A percentile compares a stretch with the other conserved stretches of the same genome.
Evolutionary conservation across 2,113 vertebrate genomes (phyloP).

Genomic region (Apus apus): DNA sequence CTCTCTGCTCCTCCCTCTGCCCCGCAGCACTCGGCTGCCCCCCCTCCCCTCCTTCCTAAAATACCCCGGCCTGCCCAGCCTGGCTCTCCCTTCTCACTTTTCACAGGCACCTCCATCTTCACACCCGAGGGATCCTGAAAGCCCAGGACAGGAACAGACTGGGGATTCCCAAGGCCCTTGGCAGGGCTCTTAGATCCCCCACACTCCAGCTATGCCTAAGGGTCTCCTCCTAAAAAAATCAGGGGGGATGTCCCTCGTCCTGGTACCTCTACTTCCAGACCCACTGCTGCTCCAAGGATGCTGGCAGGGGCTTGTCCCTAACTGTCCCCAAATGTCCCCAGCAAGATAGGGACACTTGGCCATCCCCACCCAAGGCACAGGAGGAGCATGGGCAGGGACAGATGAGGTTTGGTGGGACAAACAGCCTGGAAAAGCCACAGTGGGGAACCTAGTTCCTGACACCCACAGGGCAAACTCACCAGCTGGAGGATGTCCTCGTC

Average conservation of each 20-base stretch:
- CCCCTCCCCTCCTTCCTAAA: background rate
- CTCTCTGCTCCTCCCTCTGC: background rate
- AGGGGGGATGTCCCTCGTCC: background rate
- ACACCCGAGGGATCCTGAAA: accelerated
- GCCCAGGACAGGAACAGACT: accelerated
- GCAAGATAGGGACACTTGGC: background rate
- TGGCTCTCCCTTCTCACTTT: background rate
- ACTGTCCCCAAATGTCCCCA: background rate
- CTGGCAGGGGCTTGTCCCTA: background rate
- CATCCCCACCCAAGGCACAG: background rate
- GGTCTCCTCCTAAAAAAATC: background rate
- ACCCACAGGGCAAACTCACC: constrained; percentile 78
- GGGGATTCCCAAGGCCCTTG: background rate
- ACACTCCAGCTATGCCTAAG: accelerated
- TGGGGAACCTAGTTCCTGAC: background rate
- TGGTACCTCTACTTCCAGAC: accelerated
- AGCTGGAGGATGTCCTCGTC: constrained; percentile 96
- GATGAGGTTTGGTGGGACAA: background rate
- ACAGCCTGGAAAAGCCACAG: background rate
- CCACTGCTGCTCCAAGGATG: background rate
- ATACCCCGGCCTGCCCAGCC: background rate
- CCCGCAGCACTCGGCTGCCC: no score
- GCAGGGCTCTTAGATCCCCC: background rate
- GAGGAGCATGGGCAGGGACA: background rate
- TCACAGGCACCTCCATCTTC: background rate